Base-by-base conservation (phyloP, 2,888 invertebrate genomes). In the Boloria euphrosyne region DNA sequence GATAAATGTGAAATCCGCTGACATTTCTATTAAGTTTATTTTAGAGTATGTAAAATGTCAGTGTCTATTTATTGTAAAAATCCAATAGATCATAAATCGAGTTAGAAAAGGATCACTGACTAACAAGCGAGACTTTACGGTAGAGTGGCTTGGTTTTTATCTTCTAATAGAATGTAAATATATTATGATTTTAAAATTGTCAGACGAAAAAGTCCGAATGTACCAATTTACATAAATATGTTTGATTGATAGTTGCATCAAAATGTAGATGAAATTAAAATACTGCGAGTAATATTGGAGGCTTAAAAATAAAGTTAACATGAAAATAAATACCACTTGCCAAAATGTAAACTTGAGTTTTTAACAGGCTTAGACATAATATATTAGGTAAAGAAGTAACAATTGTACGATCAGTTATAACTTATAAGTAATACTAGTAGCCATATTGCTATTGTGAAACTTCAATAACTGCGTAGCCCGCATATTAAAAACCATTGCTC, bases 361-460 rank as follows among this genome's bases (percentile, higher is more conserved):
- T 38, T 10, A 38, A 38, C 31, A 38, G 2, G 10, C 10, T 38
- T 38, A 38, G 10, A 38, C 31, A 38, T 38, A 61, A 16, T 64
- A 57, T 62, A 58, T 61, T 60, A 65, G 53, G 46, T 13, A 71
- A 73, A 75, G 71, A 71, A 71, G 71, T 70, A 67, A 73, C 75
- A 75, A 75, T 73, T 74, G 73, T 75, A 76, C 73, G 78, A 78
- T 75, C 80, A 75, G 75, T 49, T 59, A 49, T 59, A 59, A 59
- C 31, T 59, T 49, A 59, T 59, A 59, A 49, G 59, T 80, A 80
- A 84, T 83, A 80, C 84, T 79, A 81, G 79, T 73, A 75, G 80
- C 84, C 84, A 83, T 84, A 82, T 81, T 80, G 84, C 81, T 83
- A 90, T 90, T 90, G 90, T 91, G 90, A 90, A 89, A 90, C 88